These are phyloP conservation scores for Pitta sordida DNA, from an alignment of 2,113 vertebrate genomes.

Conservation along the genomic window DNA sequence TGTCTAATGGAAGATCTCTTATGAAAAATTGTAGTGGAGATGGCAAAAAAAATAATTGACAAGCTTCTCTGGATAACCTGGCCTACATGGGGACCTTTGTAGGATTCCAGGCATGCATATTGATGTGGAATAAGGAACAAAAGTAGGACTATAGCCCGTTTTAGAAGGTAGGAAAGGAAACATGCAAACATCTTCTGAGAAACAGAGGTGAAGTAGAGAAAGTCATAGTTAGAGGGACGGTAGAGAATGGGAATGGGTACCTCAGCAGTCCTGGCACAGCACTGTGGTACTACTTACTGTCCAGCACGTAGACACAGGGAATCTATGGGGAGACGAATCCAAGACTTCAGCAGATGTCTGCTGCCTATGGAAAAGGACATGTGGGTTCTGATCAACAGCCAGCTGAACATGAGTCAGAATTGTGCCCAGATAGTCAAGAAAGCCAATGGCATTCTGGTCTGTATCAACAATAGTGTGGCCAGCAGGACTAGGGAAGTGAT, in stretches of 20 bases:
- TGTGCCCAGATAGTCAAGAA: not conserved
- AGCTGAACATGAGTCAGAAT: not conserved
- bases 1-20: not conserved
- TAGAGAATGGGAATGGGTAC: not conserved
- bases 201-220: not conserved
- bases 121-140: not conserved
- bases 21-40: not conserved
- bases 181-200: not conserved
- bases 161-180: not conserved
- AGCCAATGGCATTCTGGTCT: not conserved
- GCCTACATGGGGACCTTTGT: not conserved
- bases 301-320: not conserved
- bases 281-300: not conserved
- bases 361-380: not conserved
- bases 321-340: not conserved
- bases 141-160: not conserved
- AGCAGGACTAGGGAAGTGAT: not conserved
- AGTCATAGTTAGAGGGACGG: not conserved
- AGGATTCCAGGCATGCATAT: not conserved
- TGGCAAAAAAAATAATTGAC: not conserved
- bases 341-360: not conserved
- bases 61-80: not conserved
- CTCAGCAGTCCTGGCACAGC: not conserved
- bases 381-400: too few species aligned
- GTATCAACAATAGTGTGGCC: not conserved